These are phyloP conservation scores for Diachasma alloeum DNA, from an alignment of 1,140 invertebrate genomes.

Conservation along the genomic window DNA sequence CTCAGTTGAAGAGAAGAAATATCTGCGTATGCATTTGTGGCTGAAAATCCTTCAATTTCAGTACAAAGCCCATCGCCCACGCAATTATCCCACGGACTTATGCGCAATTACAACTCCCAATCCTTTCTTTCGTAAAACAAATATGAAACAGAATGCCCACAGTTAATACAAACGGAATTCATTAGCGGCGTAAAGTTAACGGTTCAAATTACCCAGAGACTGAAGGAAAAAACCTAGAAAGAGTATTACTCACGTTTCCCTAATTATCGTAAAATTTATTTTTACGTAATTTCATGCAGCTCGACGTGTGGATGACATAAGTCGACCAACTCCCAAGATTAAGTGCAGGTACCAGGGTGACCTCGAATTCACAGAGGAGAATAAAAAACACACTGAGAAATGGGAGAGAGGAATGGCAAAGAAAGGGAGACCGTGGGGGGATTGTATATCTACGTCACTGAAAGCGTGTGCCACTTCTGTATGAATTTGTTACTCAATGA, in stretches of 20 bases:
- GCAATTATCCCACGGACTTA: background rate
- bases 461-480: background rate
- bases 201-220: background rate
- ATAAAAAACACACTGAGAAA: background rate
- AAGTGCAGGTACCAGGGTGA: background rate
- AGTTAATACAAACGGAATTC: background rate
- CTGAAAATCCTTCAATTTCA: background rate
- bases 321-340: background rate
- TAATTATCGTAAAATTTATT: background rate
- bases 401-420: background rate
- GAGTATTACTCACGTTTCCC: background rate
- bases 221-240: background rate
- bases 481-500: conserved; percentile 13
- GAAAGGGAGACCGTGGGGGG: background rate
- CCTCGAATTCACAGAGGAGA: background rate
- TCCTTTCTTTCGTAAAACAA: background rate
- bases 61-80: background rate
- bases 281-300: background rate
- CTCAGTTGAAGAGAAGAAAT: too few species aligned
- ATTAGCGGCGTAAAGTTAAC: background rate
- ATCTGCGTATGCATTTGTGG: too few species aligned
- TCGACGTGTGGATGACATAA: background rate
- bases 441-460: background rate
- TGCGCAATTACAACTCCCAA: background rate
- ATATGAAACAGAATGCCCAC: background rate